Evolutionary conservation across 2,113 vertebrate genomes (phyloP), one percentile per base, ranked within the genome.

Genomic region (Lynx canadensis): DNA sequence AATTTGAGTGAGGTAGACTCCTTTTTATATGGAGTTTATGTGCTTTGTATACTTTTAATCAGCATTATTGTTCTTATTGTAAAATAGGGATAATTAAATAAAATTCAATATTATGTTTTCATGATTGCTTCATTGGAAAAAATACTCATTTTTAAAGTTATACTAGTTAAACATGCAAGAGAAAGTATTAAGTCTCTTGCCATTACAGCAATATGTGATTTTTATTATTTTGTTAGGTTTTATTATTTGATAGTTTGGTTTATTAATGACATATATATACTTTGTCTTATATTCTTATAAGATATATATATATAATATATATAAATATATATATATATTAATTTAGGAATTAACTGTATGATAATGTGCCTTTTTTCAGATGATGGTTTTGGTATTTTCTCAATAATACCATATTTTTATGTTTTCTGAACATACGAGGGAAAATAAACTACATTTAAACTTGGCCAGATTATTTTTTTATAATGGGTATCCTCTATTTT

Each of bases 371-470:
- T 97, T 97, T 95, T 97, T 98, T 98, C 96, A 98, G 97, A 98
- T 97, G 97, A 93, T 95, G 98, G 52, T 97, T 87, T 92, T 97
- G 97, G 97, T 97, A 96, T 98, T 76, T 96, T 85, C 94, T 97
- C 97, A 98, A 97, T 98, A 98, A 98, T 88, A 87, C 95, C 74
- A 98, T 96, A 88, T 95, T 92, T 98, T 98, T 97, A 92, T 98
- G 96, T 98, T 98, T 98, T 98, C 92, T 63, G 31, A 98, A 97
- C 94, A 73, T 1, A 33, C 0, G 8, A 65, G 7, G 4, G 38
- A 92, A 74, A 98, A 97, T 98, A 98, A 98, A 98, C 97, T 98
- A 95, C 96, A 86, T 98, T 98, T 98, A 96, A 98, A 98, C 91
- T 97, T 98, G 90, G 86, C 29, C 87, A 97, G 74, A 95, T 98